Conservation (phyloP, 2,888 invertebrate species). For the Galeruca laticollis region DNA sequence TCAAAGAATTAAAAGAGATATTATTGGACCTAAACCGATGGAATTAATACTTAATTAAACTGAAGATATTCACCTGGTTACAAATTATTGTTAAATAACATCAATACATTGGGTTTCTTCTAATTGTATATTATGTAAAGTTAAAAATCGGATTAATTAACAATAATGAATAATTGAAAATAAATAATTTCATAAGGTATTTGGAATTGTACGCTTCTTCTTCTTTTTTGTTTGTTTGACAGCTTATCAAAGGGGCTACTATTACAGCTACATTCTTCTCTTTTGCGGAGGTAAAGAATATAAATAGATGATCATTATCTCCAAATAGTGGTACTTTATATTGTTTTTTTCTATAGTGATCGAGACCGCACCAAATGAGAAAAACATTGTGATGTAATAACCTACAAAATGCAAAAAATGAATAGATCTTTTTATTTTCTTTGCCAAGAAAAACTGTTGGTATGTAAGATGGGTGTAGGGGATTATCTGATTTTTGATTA, state of each 20-base stretch:
- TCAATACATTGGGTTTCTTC: neutral
- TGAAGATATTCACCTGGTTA: neutral
- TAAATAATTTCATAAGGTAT: constrained; percentile 23
- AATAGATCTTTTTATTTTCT: no score
- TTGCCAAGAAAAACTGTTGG: no score
- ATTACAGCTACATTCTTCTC: neutral
- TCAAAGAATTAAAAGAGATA: neutral
- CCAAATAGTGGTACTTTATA: no score
- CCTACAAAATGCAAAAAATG: no score
- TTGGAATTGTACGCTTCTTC: constrained; percentile 17
- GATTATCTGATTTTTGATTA: no score
- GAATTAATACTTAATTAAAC: neutral
- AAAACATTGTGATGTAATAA: no score
- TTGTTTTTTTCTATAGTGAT: no score
- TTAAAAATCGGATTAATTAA: constrained; percentile 2
- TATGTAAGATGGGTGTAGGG: no score
- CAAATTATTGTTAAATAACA: neutral
- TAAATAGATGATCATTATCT: no score
- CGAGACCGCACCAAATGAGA: no score
- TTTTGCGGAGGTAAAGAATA: no score
- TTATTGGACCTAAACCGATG: neutral
- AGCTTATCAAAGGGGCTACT: neutral
- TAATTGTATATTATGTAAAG: neutral
- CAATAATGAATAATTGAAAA: constrained; percentile 16
- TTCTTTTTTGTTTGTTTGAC: constrained; percentile 8